phyloP scores from a whole-genome alignment of 2,888 invertebrate genomes.

The Spisula subtruncata region DNA sequence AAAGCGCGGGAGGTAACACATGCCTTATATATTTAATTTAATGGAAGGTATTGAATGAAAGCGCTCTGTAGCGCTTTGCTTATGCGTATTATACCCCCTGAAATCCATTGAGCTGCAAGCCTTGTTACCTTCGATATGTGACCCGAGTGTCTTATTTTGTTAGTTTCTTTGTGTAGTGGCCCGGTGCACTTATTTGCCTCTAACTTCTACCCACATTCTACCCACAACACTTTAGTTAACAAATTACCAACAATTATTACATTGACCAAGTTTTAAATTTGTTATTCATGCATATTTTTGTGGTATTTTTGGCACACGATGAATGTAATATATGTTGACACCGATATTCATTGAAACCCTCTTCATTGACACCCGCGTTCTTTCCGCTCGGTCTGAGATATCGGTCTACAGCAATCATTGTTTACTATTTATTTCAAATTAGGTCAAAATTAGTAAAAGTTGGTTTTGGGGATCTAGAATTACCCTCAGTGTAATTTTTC shows the following conservation, averaged over 20 bases:
- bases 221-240: not conserved
- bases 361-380: slow-evolving; percentile 2
- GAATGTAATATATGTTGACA: not conserved
- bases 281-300: slow-evolving; percentile 13
- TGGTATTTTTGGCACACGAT: not conserved
- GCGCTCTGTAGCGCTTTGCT: too few relatives aligned
- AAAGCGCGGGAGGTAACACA: too few relatives aligned
- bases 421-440: slow-evolving; percentile 19
- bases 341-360: slow-evolving; percentile 5
- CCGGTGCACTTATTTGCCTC: not conserved
- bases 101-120: too few relatives aligned
- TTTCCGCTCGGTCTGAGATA: not conserved
- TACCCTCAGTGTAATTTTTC: too few relatives aligned
- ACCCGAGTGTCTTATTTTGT: too few relatives aligned
- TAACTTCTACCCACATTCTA: not conserved
- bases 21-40: too few relatives aligned
- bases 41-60: too few relatives aligned
- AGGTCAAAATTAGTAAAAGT: not conserved
- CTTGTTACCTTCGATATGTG: too few relatives aligned
- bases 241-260: too few relatives aligned
- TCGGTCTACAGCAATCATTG: not conserved
- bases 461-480: not conserved
- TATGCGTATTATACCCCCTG: too few relatives aligned
- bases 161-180: not conserved
- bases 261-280: not conserved